Evolutionary conservation across 2,888 invertebrate genomes (phyloP).

Genomic region (Lasioglossum morio): DNA sequence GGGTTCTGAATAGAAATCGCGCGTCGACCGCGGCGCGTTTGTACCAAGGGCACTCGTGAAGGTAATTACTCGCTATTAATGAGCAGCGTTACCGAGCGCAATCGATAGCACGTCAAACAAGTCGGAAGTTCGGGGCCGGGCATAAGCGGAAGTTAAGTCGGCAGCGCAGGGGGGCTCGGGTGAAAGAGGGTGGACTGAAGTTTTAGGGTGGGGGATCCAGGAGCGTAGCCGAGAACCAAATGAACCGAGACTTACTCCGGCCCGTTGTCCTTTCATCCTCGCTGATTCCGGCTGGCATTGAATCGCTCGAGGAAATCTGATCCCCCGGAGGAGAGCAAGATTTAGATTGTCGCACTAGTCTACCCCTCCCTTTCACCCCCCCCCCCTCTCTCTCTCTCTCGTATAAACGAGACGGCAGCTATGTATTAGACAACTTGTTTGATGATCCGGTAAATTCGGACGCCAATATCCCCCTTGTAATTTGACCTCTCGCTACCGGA

Average conservation of each 20-base stretch:
- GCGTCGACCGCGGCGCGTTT: constrained; percentile 25
- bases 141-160: constrained; percentile 59
- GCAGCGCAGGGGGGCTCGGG: not conserved
- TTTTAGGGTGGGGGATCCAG: not conserved
- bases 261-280: constrained; percentile 58
- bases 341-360: constrained; percentile 72
- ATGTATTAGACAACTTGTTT: constrained; percentile 71
- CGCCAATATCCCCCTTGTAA: constrained; percentile 56
- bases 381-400: not conserved
- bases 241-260: constrained; percentile 53
- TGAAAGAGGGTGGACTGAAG: not conserved
- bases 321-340: constrained; percentile 62
- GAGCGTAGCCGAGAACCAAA: constrained; percentile 44
- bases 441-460: constrained; percentile 72
- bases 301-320: constrained; percentile 54
- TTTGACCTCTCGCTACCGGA: constrained; percentile 37
- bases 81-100: constrained; percentile 52
- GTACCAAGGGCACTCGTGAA: constrained; percentile 55
- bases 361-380: not conserved
- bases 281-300: constrained; percentile 49
- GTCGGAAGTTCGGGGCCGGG: constrained; percentile 54
- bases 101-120: constrained; percentile 64
- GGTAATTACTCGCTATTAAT: constrained; percentile 62
- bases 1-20: constrained; percentile 13
- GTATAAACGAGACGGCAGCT: constrained; percentile 15